Evolutionary conservation across 2,888 invertebrate genomes (phyloP).

Genomic region (Eristalis arbustorum): DNA sequence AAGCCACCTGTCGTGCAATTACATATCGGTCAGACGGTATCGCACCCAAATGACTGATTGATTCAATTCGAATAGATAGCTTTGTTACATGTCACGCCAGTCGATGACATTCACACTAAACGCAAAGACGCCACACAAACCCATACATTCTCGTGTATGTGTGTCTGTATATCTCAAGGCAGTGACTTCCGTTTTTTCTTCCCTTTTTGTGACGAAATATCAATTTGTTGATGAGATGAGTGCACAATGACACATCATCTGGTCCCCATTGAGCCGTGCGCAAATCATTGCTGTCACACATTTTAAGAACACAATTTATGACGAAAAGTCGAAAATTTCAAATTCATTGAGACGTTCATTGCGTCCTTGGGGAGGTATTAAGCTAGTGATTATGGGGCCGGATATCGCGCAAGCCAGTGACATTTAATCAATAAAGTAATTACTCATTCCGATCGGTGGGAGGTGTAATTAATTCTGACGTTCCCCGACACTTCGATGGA

Average conservation of each 20-base stretch:
- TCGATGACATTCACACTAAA: background rate
- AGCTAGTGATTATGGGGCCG: background rate
- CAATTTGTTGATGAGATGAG: conserved; percentile 20
- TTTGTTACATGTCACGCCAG: background rate
- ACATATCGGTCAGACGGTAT: background rate
- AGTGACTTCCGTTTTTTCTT: background rate
- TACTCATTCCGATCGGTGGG: background rate
- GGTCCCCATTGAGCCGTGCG: background rate
- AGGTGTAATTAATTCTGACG: background rate
- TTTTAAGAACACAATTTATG: background rate
- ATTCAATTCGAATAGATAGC: background rate
- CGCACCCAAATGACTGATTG: background rate
- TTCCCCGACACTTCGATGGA: background rate
- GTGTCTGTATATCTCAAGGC: no score
- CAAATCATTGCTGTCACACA: background rate
- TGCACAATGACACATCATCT: conserved; percentile 1
- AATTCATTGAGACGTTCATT: background rate
- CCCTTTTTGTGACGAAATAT: background rate
- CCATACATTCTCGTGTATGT: background rate
- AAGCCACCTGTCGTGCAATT: background rate
- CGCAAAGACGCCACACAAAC: background rate
- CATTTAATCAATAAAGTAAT: background rate
- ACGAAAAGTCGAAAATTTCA: background rate
- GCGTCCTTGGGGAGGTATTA: background rate
- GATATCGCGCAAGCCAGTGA: background rate